These are phyloP conservation scores for Mellivora capensis DNA, from an alignment of 2,113 vertebrate genomes.

Conservation along the genomic window DNA sequence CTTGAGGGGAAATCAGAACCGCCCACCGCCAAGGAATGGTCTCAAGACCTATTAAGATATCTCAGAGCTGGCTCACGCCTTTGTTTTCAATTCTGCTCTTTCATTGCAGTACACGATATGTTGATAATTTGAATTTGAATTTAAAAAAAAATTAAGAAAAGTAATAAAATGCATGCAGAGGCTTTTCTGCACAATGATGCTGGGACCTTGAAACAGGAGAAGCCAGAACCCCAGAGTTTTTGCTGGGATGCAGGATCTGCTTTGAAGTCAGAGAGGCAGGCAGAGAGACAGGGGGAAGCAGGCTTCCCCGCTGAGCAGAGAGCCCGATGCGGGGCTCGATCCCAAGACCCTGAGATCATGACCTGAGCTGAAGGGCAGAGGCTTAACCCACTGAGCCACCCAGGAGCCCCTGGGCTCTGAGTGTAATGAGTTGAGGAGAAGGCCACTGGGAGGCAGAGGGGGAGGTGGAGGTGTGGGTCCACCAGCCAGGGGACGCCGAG, in stretches of 20 bases:
- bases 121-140: not conserved
- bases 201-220: not conserved
- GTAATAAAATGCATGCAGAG: not conserved
- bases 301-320: too few species aligned
- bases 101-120: not conserved
- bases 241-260: not conserved
- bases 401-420: not conserved
- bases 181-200: not conserved
- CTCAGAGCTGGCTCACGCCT: not conserved
- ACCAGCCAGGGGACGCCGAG: not conserved
- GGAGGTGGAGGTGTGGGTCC: accelerated
- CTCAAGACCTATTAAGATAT: not conserved
- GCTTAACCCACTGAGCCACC: too few species aligned
- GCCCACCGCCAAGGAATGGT: not conserved
- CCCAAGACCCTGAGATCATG: too few species aligned
- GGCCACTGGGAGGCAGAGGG: accelerated
- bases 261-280: not conserved
- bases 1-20: not conserved
- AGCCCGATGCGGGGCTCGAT: too few species aligned
- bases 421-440: not conserved
- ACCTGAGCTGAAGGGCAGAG: too few species aligned
- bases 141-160: not conserved
- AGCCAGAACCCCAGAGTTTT: not conserved
- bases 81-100: not conserved
- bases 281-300: too few species aligned